A percentile compares a stretch with the other conserved stretches of the same genome.
Conservation (phyloP, 1,140 invertebrate species). For the Latrodectus geometricus region DNA sequence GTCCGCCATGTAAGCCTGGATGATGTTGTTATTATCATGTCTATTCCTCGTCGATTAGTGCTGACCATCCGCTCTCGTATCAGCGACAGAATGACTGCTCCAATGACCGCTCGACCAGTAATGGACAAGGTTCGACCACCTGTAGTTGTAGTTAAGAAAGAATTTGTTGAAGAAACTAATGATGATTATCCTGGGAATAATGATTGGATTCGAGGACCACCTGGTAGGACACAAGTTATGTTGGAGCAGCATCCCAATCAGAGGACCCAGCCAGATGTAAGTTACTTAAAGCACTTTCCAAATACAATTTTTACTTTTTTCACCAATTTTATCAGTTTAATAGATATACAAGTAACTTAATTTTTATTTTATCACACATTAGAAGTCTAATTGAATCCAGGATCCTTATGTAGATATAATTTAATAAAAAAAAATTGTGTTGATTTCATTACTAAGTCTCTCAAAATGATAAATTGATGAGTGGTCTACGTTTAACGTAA, state of each 20-base stretch:
- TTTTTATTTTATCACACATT: too few relatives aligned
- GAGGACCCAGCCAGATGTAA: constrained; percentile 52
- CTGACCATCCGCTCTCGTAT: constrained; percentile 84
- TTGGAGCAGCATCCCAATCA: constrained; percentile 40
- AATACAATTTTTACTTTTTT: too few relatives aligned
- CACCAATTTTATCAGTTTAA: too few relatives aligned
- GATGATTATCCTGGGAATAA: constrained; percentile 48
- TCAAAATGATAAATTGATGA: too few relatives aligned
- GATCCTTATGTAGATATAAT: too few relatives aligned
- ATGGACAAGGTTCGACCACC: constrained; percentile 58
- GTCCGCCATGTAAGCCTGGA: constrained; percentile 97
- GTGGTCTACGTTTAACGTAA: too few relatives aligned
- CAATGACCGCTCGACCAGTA: constrained; percentile 23
- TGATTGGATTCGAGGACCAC: constrained; percentile 38
- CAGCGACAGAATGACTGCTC: constrained; percentile 41
- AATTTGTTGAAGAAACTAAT: constrained; percentile 56
- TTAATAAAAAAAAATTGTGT: too few relatives aligned
- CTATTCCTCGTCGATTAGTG: constrained; percentile 94
- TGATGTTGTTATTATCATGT: constrained; percentile 99
- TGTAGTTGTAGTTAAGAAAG: constrained; percentile 62
- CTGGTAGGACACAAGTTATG: constrained; percentile 53
- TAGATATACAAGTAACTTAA: too few relatives aligned
- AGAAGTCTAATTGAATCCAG: too few relatives aligned
- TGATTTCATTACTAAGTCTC: too few relatives aligned
- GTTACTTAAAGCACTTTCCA: background rate